Base-by-base conservation (phyloP, 2,797 vertebrate species). In the Propithecus deckenii region DNA sequence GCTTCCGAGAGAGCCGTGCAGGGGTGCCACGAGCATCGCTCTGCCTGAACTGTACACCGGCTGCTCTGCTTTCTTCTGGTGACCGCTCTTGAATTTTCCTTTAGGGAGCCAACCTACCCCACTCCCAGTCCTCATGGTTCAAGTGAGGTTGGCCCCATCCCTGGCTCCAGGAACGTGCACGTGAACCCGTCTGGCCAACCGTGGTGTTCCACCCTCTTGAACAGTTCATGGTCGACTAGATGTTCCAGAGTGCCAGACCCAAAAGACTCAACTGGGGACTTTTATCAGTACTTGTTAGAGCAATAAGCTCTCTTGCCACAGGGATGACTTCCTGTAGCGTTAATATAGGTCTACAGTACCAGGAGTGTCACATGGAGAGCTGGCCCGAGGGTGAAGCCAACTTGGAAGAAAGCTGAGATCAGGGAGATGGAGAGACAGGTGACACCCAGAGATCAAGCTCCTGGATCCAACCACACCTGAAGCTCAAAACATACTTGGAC, bases 11-110 rank as follows among this genome's bases (percentile, higher is more conserved):
- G 3, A 22, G 20, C 46, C n/a, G 32, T 0, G 1, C 4, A 38
- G 30, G 4, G 4, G 17, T 30, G 35, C 11, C 4, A 2, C 0
- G 30, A 15, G 67, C 20, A 0, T 7, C 48, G 41, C 50, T 41
- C 11, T 20, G 57, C 22, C 12, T 41, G 4, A 5, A 25, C 2
- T 5, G 15, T 2, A 4, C 67, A 14, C 20, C 4, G 9, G 55
- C 12, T 18, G 1, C 23, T 38, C 72, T 3, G 13, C 15, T 18
- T 17, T 30, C n/a, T 32, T 55, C 59, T 22, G 46, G 48, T 0
- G 2, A 55, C 43, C 22, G 87, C 25, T 69, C 67, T 41, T 20
- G 55, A 22, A 7, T 18, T 38, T 25, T 32, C 67, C 63, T 80
- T 48, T 17, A 78, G 63, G 15, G 65, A 52, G 28, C 30, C 14